Conservation (phyloP, 2,888 invertebrate species). For the Dascillus cervinus region DNA sequence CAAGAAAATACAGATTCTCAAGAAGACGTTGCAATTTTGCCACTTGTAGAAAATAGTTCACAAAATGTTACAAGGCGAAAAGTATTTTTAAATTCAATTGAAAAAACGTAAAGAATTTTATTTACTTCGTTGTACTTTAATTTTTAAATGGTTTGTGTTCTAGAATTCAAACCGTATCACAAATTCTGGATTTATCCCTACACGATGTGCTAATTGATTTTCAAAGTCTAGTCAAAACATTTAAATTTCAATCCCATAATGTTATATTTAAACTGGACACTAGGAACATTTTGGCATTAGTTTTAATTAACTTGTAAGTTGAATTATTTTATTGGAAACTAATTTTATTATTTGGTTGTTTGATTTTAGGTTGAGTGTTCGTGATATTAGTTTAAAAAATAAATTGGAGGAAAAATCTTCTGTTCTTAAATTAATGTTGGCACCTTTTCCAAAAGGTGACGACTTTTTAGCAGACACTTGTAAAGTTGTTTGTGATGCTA, state of each 20-base stretch:
- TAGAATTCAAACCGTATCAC: slow-evolving; percentile 27
- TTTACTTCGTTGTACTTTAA: neutral
- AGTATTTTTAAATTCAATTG: slow-evolving; percentile 61
- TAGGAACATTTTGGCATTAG: slow-evolving; percentile 63
- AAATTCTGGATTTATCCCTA: slow-evolving; percentile 15
- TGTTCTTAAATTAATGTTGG: too few relatives aligned
- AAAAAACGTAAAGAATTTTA: slow-evolving; percentile 46
- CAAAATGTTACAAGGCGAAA: slow-evolving; percentile 59
- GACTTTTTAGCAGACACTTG: too few relatives aligned
- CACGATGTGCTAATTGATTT: slow-evolving; percentile 38
- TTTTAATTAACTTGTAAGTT: slow-evolving; percentile 60
- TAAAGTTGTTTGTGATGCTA: too few relatives aligned
- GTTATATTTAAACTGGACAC: slow-evolving; percentile 64
- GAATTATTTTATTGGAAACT: neutral
- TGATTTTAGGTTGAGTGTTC: slow-evolving; percentile 15
- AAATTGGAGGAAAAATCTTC: slow-evolving; percentile 10
- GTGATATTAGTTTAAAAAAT: slow-evolving; percentile 8
- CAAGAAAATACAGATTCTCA: slow-evolving; percentile 20
- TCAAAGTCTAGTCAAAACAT: slow-evolving; percentile 52
- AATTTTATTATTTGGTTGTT: neutral
- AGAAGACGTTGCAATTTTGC: slow-evolving; percentile 44
- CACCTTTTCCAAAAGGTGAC: too few relatives aligned
- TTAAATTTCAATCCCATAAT: slow-evolving; percentile 61
- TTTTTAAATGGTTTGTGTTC: slow-evolving; percentile 12
- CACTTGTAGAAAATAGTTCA: slow-evolving; percentile 58